phyloP scores from a whole-genome alignment of 2,113 vertebrate species.

The Brachypteracias leptosomus region DNA sequence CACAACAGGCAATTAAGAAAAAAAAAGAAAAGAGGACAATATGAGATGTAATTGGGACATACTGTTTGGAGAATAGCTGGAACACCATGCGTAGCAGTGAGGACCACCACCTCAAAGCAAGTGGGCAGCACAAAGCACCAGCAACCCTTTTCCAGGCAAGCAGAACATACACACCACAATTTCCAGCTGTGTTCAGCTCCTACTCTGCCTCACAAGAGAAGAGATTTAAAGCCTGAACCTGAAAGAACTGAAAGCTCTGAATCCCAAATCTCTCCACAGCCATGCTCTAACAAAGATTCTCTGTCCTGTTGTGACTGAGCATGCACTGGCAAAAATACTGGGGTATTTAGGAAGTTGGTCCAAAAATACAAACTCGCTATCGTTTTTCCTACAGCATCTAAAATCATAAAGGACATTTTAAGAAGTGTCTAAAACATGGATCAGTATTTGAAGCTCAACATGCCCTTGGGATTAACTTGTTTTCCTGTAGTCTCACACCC shows the following conservation, averaged over 20 bases:
- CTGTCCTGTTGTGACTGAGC: background rate
- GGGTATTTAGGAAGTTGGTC: background rate
- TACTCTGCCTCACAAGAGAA: background rate
- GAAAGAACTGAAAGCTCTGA: background rate
- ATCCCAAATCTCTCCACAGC: background rate
- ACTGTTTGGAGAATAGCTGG: background rate
- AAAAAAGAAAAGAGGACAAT: background rate
- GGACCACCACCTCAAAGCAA: rapidly evolving
- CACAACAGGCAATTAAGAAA: background rate
- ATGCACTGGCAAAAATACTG: rapidly evolving
- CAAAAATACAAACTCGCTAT: background rate
- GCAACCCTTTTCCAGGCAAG: background rate
- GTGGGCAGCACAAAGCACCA: background rate
- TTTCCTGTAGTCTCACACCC: background rate
- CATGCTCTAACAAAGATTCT: background rate
- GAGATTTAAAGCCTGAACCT: background rate
- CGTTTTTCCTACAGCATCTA: background rate
- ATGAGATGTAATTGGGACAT: background rate
- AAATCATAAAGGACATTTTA: background rate
- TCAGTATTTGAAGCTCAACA: background rate
- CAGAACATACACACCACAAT: background rate
- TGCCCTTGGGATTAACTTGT: background rate
- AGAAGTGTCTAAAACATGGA: background rate
- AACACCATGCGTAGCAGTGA: rapidly evolving
- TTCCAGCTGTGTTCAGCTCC: background rate